phyloP scores from a whole-genome alignment of 2,113 vertebrate species.

The Calyptomena viridis region DNA sequence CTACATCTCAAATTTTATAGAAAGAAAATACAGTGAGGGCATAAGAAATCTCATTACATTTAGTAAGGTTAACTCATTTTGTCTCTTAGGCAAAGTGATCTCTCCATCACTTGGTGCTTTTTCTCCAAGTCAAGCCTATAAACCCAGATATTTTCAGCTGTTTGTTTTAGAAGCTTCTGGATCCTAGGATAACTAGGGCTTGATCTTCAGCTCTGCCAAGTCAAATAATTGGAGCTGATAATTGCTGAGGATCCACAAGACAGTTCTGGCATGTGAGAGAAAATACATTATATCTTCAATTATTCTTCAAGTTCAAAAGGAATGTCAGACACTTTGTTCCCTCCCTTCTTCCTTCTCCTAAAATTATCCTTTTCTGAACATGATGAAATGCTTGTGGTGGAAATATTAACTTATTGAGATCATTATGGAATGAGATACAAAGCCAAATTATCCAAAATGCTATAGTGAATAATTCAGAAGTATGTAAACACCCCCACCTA shows the following conservation, averaged over 20 bases:
- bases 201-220: background rate
- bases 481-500: conserved; percentile 13
- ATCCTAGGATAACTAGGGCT: background rate
- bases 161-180: background rate
- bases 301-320: background rate
- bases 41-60: background rate
- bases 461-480: conserved; percentile 31
- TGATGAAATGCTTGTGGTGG: background rate
- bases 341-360: background rate
- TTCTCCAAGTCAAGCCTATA: background rate
- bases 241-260: background rate
- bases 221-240: background rate
- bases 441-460: background rate
- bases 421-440: background rate
- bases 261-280: background rate
- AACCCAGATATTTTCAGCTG: background rate
- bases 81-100: background rate
- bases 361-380: background rate
- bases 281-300: background rate
- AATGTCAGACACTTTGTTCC: background rate
- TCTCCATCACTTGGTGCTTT: background rate
- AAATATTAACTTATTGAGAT: background rate
- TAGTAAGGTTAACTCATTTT: background rate
- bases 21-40: background rate
- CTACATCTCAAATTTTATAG: background rate